Evolutionary conservation across 2,797 vertebrate species (phyloP).

Genomic region (Etheostoma perlongum): DNA sequence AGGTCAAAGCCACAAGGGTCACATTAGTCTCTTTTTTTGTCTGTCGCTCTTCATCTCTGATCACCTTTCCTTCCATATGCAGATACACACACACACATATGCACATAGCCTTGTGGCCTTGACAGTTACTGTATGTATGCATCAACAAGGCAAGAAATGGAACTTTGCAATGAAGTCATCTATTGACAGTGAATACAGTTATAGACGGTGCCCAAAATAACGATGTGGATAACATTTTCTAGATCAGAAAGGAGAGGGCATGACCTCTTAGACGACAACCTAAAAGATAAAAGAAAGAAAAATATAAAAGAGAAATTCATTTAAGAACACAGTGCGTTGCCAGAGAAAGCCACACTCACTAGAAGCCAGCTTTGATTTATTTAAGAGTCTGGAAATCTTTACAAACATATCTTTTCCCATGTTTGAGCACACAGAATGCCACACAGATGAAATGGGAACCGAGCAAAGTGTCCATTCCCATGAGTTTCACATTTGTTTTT

Average conservation of each 20-base stretch:
- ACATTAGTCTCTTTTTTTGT: constrained; percentile 61
- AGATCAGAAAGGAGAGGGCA: constrained; percentile 13
- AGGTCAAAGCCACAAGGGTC: constrained; percentile 64
- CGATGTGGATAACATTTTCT: constrained; percentile 24
- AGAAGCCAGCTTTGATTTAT: constrained; percentile 34
- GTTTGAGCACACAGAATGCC: constrained; percentile 31
- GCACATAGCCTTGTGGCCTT: constrained; percentile 8
- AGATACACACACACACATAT: background rate
- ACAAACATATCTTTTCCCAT: constrained; percentile 37
- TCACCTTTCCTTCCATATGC: constrained; percentile 28
- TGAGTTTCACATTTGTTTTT: constrained; percentile 61
- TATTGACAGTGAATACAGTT: constrained; percentile 38
- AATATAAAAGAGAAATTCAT: constrained; percentile 20
- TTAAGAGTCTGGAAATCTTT: constrained; percentile 34
- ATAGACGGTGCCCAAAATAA: constrained; percentile 7
- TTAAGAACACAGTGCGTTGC: constrained; percentile 10
- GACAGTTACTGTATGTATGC: background rate
- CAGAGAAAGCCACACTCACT: constrained; percentile 5
- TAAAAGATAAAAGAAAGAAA: constrained; percentile 23
- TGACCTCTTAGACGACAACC: background rate
- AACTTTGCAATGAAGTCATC: constrained; percentile 24
- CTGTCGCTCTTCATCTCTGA: constrained; percentile 61
- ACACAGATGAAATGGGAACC: constrained; percentile 43
- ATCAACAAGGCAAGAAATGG: constrained; percentile 1
- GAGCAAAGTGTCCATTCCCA: constrained; percentile 53